A percentile compares a stretch with the other conserved stretches of the same genome.
Conservation (phyloP, 2,113 vertebrate genomes). For the Pseudolaguvia tuberculata region DNA sequence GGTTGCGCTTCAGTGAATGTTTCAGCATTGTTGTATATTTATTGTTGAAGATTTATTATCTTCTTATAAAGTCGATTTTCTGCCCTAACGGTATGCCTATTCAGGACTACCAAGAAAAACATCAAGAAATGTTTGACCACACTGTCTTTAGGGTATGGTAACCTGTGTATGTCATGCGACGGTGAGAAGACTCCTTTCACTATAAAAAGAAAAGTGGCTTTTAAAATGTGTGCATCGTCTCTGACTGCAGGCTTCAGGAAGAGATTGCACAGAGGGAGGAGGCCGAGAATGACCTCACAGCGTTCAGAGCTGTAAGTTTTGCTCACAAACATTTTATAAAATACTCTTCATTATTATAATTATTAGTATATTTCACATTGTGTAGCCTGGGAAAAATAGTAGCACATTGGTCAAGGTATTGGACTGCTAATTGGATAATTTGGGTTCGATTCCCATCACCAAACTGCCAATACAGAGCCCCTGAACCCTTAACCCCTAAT, state of each 20-base stretch:
- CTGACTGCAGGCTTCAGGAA: constrained; percentile 77
- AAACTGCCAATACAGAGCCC: too few species aligned
- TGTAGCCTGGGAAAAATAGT: neutral
- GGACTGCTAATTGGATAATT: too few species aligned
- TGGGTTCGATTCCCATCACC: too few species aligned
- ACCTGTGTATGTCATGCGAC: constrained; percentile 3
- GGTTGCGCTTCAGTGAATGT: too few species aligned
- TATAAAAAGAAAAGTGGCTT: constrained; percentile 63
- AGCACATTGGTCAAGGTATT: too few species aligned
- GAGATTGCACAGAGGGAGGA: constrained; percentile 88
- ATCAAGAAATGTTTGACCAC: neutral
- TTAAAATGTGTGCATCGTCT: constrained; percentile 10
- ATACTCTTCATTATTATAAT: neutral
- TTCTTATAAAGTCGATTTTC: neutral
- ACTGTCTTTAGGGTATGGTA: neutral
- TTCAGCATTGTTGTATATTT: too few species aligned
- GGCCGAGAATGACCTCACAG: constrained; percentile 85
- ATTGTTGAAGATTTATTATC: neutral
- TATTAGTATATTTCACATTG: neutral
- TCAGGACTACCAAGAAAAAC: constrained; percentile 18
- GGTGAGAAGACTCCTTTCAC: constrained; percentile 30
- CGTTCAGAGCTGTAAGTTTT: constrained; percentile 84
- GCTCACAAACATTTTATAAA: neutral
- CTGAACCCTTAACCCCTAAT: too few species aligned
- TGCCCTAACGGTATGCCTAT: constrained; percentile 14